Percentiles rank a stretch among this genome's conserved stretches.
Evolutionary conservation across 1,140 invertebrate species (phyloP).

Genomic region (Parapsyche elsis): DNA sequence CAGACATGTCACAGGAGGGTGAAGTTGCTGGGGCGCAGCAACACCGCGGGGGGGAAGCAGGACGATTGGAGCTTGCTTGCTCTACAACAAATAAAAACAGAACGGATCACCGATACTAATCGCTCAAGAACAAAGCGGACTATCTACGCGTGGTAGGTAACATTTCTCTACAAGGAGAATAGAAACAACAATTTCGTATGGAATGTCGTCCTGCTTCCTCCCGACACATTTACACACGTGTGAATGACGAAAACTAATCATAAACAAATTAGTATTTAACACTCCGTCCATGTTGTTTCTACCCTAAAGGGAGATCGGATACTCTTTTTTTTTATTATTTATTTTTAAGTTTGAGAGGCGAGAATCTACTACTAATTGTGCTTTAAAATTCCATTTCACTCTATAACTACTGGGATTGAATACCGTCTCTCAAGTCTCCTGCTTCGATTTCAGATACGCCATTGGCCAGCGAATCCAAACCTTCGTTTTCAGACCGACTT

Average conservation of each 20-base stretch:
- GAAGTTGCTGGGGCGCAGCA: constrained; percentile 61
- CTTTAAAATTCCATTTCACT: background rate
- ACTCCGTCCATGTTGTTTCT: constrained; percentile 55
- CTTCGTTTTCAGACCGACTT: constrained; percentile 92
- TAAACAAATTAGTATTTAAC: background rate
- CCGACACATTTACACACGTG: constrained; percentile 36
- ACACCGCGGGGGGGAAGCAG: constrained; percentile 61
- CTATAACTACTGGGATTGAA: constrained; percentile 57
- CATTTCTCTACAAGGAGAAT: constrained; percentile 42
- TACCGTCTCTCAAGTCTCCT: constrained; percentile 92
- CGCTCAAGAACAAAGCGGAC: constrained; percentile 34
- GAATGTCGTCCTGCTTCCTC: constrained; percentile 56
- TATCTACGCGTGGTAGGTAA: constrained; percentile 31
- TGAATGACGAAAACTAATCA: background rate
- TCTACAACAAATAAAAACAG: constrained; percentile 58
- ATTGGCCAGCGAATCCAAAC: constrained; percentile 83
- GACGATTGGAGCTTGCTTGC: constrained; percentile 60
- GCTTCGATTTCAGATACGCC: constrained; percentile 92
- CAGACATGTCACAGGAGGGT: constrained; percentile 62
- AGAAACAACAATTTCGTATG: constrained; percentile 54
- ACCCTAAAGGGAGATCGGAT: constrained; percentile 27
- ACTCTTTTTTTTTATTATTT: background rate
- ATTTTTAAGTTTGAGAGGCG: background rate
- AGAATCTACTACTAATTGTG: background rate
- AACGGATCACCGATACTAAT: constrained; percentile 47